A percentile compares a stretch with the other conserved stretches of the same genome.
Evolutionary conservation across 2,113 vertebrate species (phyloP).

Genomic region (Rhagologus leucostigma): DNA sequence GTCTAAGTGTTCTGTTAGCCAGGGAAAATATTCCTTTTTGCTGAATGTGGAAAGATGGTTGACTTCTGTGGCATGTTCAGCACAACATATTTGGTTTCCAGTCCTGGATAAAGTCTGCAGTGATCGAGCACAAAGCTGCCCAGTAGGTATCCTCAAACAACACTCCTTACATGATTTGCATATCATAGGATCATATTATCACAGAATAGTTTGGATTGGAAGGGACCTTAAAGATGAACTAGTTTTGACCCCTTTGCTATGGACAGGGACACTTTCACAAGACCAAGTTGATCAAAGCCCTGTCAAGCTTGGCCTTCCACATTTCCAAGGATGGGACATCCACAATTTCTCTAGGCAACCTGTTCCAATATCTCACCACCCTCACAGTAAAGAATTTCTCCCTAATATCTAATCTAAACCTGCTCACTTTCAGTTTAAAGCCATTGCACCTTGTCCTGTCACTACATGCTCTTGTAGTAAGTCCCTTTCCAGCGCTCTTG

Average conservation of each 20-base stretch:
- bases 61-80: neutral
- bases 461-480: neutral
- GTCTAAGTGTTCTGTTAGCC: neutral
- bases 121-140: neutral
- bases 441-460: neutral
- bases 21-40: neutral
- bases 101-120: neutral
- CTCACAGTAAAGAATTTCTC: neutral
- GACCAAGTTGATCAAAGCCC: neutral
- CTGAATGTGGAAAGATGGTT: neutral
- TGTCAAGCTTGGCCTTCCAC: neutral
- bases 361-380: neutral
- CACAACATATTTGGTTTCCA: neutral
- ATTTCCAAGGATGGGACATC: neutral
- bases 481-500: neutral
- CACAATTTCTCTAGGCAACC: neutral
- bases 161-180: neutral
- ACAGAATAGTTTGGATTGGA: neutral
- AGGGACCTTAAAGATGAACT: neutral
- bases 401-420: neutral
- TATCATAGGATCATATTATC: neutral
- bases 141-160: neutral
- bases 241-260: neutral
- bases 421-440: neutral
- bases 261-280: neutral